A percentile compares a stretch with the other conserved stretches of the same genome.
Evolutionary conservation across 2,113 vertebrate genomes (phyloP).

Genomic region (Cyphomyrus plagiostoma): DNA sequence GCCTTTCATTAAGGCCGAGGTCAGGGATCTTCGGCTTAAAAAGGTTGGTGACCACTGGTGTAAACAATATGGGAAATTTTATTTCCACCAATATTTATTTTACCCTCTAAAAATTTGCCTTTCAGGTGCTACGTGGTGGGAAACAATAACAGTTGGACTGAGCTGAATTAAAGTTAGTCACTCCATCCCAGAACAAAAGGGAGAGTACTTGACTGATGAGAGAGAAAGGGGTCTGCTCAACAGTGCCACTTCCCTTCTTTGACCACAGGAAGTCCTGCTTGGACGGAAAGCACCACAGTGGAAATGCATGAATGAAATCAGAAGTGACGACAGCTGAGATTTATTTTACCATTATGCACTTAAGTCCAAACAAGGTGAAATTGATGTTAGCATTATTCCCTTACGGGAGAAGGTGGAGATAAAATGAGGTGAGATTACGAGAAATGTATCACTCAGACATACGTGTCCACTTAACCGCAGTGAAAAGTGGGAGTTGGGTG

Average conservation of each 20-base stretch:
- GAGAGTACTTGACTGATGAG: background rate
- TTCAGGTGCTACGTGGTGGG: background rate
- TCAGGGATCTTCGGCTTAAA: too few relatives aligned
- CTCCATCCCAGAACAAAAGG: background rate
- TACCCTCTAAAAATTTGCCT: background rate
- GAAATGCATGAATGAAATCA: background rate
- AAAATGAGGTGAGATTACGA: background rate
- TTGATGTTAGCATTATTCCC: background rate
- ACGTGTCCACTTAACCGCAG: background rate
- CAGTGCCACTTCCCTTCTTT: background rate
- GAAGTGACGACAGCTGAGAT: background rate
- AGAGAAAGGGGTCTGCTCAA: background rate
- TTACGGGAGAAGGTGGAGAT: background rate
- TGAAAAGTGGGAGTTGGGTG: background rate
- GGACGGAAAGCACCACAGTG: background rate
- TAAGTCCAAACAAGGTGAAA: background rate
- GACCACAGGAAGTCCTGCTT: slow-evolving; percentile 18
- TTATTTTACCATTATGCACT: background rate
- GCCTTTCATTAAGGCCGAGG: too few relatives aligned
- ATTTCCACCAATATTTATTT: background rate
- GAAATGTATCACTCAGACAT: background rate
- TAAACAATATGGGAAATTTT: background rate
- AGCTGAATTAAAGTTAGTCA: background rate
- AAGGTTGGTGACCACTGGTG: too few relatives aligned
- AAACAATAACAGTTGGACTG: background rate